Percentiles rank a stretch among this genome's conserved stretches.
These are phyloP conservation scores for Arge pagana DNA, from an alignment of 2,888 invertebrate genomes.

Conservation along the genomic window DNA sequence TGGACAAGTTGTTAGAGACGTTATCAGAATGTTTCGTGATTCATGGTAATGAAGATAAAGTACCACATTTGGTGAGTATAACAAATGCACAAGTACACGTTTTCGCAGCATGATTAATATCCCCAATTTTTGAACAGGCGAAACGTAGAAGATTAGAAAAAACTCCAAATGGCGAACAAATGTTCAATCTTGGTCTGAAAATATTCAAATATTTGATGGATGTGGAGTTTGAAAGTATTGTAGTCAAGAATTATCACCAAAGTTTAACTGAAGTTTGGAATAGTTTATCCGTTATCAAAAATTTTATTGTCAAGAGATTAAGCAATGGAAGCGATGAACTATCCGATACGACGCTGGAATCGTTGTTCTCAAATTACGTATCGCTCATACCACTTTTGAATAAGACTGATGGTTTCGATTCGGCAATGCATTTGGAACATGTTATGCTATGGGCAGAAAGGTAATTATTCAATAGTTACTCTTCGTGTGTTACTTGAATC, in stretches of 20 bases:
- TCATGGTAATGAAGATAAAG: not conserved
- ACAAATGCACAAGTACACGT: no score
- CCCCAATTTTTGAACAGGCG: not conserved
- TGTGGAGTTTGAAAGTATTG: slow-evolving; percentile 24
- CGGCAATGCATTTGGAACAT: slow-evolving; percentile 29
- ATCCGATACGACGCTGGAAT: slow-evolving; percentile 21
- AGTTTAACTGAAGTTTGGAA: slow-evolving; percentile 31
- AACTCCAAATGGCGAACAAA: slow-evolving; percentile 1
- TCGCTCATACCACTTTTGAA: slow-evolving; percentile 30
- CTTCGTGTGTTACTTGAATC: no score
- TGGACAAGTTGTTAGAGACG: slow-evolving; percentile 24
- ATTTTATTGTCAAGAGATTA: slow-evolving; percentile 27
- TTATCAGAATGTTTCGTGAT: slow-evolving; percentile 3
- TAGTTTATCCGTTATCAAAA: slow-evolving; percentile 25
- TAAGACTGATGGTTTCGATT: slow-evolving; percentile 29
- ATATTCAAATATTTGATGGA: slow-evolving; percentile 30
- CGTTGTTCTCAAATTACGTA: slow-evolving; percentile 32
- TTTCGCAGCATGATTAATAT: not conserved
- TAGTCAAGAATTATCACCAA: slow-evolving; percentile 30
- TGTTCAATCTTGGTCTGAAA: slow-evolving; percentile 27
- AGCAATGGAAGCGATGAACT: slow-evolving; percentile 1
- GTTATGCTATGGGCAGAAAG: slow-evolving; percentile 32
- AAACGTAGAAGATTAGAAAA: not conserved
- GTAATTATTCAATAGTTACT: no score
- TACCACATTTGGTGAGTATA: no score